Conservation (phyloP, 2,113 vertebrate species). For the Oenanthe melanoleuca region DNA sequence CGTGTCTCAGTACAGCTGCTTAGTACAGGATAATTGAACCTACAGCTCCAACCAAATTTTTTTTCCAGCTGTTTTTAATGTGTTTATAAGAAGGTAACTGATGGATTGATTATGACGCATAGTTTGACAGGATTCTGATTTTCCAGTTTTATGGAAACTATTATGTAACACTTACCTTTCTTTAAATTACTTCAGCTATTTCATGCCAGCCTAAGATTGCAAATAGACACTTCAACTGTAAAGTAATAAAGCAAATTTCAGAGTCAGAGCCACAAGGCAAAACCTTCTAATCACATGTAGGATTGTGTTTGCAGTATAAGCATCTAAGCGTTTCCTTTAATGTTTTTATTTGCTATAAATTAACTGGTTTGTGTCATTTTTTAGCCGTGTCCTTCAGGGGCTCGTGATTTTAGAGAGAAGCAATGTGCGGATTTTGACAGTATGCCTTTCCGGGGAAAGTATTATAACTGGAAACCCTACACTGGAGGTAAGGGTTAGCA, state of each 20-base stretch:
- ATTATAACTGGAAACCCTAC: constrained; percentile 99
- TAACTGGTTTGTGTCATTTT: constrained; percentile 50
- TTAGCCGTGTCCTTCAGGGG: constrained; percentile 87
- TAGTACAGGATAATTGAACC: background rate
- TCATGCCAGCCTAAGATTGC: constrained; percentile 4
- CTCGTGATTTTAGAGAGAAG: constrained; percentile 96
- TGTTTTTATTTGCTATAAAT: constrained; percentile 37
- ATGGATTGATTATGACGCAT: constrained; percentile 24
- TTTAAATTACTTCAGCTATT: constrained; percentile 57
- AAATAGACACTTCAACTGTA: constrained; percentile 6
- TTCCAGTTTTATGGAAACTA: constrained; percentile 34
- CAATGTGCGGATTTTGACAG: constrained; percentile 97
- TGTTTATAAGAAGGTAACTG: constrained; percentile 50
- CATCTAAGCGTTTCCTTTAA: background rate
- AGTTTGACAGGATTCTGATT: constrained; percentile 17
- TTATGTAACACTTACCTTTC: constrained; percentile 39
- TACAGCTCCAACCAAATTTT: constrained; percentile 3
- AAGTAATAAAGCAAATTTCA: constrained; percentile 19
- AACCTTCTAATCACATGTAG: background rate
- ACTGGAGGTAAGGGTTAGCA: constrained; percentile 87
- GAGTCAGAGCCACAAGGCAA: background rate
- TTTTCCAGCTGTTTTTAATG: constrained; percentile 44
- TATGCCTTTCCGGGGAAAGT: constrained; percentile 97
- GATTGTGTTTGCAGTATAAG: background rate
- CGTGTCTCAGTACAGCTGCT: background rate